A percentile compares a stretch with the other conserved stretches of the same genome.
Conservation (phyloP, 2,113 vertebrate genomes). For the Ranitomeya imitator region DNA sequence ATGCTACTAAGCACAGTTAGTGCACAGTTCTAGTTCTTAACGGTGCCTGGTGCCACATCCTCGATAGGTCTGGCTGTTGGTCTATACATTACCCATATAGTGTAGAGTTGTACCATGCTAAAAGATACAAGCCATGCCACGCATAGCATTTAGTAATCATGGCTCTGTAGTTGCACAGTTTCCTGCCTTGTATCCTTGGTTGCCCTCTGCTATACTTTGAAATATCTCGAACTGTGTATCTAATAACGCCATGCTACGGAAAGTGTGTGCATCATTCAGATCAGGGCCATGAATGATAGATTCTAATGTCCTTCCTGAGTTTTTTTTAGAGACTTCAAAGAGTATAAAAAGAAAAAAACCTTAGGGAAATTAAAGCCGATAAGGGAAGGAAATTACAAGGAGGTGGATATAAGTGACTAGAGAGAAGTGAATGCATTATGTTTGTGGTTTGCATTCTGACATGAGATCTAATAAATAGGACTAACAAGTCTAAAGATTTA, state of each 20-base stretch:
- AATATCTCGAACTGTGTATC: neutral
- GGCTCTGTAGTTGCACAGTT: no score
- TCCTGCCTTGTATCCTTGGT: no score
- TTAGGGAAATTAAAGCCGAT: conserved; percentile 31
- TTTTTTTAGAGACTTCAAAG: no score
- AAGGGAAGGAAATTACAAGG: neutral
- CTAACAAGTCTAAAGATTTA: conserved; percentile 9
- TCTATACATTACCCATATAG: no score
- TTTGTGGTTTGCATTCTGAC: conserved; percentile 42
- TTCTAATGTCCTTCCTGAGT: neutral
- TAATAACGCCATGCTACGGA: no score
- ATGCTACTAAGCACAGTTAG: neutral
- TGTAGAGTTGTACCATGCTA: no score
- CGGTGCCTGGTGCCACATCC: no score
- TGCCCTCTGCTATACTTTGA: neutral
- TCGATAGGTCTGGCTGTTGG: no score
- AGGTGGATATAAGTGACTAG: conserved; percentile 5
- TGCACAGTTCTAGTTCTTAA: neutral
- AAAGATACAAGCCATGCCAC: no score
- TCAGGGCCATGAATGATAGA: neutral
- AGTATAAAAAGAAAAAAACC: neutral
- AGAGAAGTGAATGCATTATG: conserved; percentile 12
- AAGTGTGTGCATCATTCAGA: neutral
- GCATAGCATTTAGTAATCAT: no score
- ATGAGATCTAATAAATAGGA: conserved; percentile 12